A percentile compares a stretch with the other conserved stretches of the same genome.
Evolutionary conservation across 2,797 vertebrate genomes (phyloP).

Genomic region (Thamnophis elegans): DNA sequence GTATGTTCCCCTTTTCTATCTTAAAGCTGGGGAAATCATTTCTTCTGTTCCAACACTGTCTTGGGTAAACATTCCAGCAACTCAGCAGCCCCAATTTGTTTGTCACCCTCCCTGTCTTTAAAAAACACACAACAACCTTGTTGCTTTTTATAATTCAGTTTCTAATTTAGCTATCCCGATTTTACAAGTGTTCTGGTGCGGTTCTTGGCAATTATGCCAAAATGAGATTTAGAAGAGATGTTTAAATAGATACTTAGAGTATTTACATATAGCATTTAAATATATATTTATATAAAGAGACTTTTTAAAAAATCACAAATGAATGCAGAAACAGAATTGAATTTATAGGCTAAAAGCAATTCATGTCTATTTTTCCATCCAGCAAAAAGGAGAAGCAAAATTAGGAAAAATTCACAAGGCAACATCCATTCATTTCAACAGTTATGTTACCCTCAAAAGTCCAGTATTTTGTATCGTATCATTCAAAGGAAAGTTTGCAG

Average conservation of each 20-base stretch:
- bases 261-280: not conserved
- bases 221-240: not conserved
- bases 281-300: not conserved
- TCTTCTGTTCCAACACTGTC: not conserved
- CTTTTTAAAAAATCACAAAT: not conserved
- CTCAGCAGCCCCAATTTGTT: not conserved
- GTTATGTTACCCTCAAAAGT: not conserved
- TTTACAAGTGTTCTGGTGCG: not conserved
- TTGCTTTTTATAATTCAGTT: not conserved
- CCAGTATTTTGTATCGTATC: not conserved
- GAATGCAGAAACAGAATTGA: not conserved
- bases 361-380: not conserved
- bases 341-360: not conserved
- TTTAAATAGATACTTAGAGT: not conserved
- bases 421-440: not conserved
- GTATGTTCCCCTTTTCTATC: not conserved
- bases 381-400: not conserved
- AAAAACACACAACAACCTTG: not conserved
- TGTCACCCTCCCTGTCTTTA: not conserved
- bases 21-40: not conserved
- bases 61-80: not conserved
- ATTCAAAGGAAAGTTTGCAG: not conserved
- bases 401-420: not conserved
- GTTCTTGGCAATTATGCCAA: not conserved
- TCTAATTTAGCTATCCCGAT: not conserved